phyloP scores from a whole-genome alignment of 30 jellyfish, hydroid and myxozoan species.

The Rhopilema esculentum region DNA sequence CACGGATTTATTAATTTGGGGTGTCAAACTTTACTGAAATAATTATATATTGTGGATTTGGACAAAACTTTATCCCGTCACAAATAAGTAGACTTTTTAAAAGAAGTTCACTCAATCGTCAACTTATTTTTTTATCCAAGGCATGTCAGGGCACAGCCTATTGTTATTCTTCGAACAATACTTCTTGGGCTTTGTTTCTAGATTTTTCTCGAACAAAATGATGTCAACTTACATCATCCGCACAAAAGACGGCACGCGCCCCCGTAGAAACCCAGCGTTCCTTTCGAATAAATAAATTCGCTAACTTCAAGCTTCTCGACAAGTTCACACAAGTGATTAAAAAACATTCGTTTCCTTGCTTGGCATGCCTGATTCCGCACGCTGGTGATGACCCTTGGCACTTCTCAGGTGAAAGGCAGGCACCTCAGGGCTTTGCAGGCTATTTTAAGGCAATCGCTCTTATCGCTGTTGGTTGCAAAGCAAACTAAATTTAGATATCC shows the following conservation, averaged over 20 bases:
- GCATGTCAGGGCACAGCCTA: neutral
- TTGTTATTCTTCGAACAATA: too few relatives aligned
- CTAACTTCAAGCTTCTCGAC: too few relatives aligned
- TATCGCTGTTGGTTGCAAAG: neutral
- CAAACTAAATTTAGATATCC: neutral
- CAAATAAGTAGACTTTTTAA: neutral
- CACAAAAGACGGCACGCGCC: neutral
- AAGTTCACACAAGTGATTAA: neutral
- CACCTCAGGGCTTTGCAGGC: neutral
- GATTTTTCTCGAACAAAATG: neutral
- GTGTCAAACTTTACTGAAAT: too few relatives aligned
- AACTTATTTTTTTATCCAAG: neutral
- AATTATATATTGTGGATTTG: too few relatives aligned
- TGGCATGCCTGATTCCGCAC: neutral
- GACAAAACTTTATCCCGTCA: too few relatives aligned
- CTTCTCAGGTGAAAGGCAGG: too few relatives aligned
- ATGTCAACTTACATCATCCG: neutral
- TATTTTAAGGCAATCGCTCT: neutral
- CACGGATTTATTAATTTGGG: neutral
- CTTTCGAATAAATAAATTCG: too few relatives aligned
- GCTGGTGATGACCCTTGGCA: too few relatives aligned
- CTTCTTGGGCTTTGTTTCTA: too few relatives aligned
- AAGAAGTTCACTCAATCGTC: neutral
- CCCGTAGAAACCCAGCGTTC: neutral
- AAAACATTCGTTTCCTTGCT: neutral